Evolutionary conservation across 2,113 vertebrate species (phyloP).

Genomic region (Hystrix cristata): DNA sequence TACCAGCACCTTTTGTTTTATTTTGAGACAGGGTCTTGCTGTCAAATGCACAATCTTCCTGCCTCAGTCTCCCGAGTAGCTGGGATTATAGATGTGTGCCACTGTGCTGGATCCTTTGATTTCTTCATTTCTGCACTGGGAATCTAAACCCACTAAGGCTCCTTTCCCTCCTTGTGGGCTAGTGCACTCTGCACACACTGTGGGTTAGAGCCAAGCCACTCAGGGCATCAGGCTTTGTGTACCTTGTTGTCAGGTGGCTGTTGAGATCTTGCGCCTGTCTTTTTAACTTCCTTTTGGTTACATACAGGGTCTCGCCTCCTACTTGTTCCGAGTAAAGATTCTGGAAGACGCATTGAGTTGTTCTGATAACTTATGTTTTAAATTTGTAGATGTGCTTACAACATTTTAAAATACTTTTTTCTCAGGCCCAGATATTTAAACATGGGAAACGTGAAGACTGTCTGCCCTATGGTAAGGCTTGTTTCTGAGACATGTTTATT

Average conservation of each 20-base stretch:
- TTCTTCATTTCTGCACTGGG: neutral
- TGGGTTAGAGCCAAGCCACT: neutral
- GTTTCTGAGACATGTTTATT: neutral
- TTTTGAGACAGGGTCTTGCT: neutral
- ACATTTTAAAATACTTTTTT: slow-evolving; percentile 49
- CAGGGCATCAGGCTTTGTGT: neutral
- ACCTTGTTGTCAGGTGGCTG: neutral
- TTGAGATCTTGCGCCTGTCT: neutral
- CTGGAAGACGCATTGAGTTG: neutral
- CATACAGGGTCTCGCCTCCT: neutral
- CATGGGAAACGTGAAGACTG: slow-evolving; percentile 97
- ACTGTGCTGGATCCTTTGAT: neutral
- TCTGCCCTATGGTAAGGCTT: slow-evolving; percentile 93
- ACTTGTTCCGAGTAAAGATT: neutral
- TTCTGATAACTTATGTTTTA: slow-evolving; percentile 29
- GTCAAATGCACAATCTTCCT: too few relatives aligned
- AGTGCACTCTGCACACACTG: neutral
- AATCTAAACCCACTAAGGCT: neutral
- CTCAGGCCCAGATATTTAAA: slow-evolving; percentile 97
- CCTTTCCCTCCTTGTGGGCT: neutral
- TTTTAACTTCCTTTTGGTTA: rapidly evolving
- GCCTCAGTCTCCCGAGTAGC: neutral
- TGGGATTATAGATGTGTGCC: neutral
- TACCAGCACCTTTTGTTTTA: neutral
- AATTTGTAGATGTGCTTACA: slow-evolving; percentile 36